These are phyloP conservation scores for Acleris cristana DNA, from an alignment of 2,888 invertebrate species.

Conservation along the genomic window DNA sequence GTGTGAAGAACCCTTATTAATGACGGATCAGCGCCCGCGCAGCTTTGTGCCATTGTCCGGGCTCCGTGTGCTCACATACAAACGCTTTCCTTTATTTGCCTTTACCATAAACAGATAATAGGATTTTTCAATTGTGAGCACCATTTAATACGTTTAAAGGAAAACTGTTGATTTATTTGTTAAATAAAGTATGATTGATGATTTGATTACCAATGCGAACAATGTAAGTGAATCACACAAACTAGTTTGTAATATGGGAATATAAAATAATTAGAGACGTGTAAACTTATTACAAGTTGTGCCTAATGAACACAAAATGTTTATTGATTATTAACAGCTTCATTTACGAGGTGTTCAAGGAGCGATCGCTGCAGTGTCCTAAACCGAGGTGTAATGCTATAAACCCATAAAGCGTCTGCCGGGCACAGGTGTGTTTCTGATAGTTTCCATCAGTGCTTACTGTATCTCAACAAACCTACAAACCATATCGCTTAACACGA, in stretches of 20 bases:
- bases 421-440: constrained; percentile 66
- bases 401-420: constrained; percentile 74
- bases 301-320: constrained; percentile 19
- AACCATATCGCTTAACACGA: neutral
- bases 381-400: constrained; percentile 75
- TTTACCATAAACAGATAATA: constrained; percentile 56
- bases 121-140: constrained; percentile 49
- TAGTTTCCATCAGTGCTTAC: neutral
- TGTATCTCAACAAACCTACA: neutral
- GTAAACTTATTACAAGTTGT: constrained; percentile 46
- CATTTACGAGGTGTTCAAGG: constrained; percentile 70
- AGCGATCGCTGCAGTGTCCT: constrained; percentile 74
- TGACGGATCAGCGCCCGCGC: constrained; percentile 72
- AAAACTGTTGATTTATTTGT: constrained; percentile 27
- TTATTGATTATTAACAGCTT: constrained; percentile 38
- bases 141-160: constrained; percentile 21
- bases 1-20: constrained; percentile 80
- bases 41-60: constrained; percentile 64
- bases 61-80: constrained; percentile 57
- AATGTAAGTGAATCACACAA: neutral
- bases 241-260: neutral
- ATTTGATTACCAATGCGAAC: constrained; percentile 2
- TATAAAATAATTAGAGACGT: neutral
- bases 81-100: constrained; percentile 59
- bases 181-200: constrained; percentile 23